Conservation (phyloP, 2,888 invertebrate genomes). For the Linyphia triangularis region DNA sequence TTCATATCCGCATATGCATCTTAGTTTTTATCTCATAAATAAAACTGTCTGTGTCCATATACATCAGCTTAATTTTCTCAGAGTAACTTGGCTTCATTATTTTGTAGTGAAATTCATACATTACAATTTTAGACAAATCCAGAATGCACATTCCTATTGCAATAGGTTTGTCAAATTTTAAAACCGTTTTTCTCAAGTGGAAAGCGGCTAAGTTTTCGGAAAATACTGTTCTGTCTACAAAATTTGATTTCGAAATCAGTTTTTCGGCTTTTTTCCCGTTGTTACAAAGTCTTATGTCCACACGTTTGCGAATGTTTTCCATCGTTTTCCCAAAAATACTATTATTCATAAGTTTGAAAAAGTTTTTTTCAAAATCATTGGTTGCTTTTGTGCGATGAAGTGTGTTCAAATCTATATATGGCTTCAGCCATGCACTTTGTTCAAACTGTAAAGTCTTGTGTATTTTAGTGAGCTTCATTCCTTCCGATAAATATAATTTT, state of each 20-base stretch:
- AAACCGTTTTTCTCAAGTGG: slow-evolving; percentile 32
- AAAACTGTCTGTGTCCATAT: slow-evolving; percentile 78
- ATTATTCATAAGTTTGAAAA: slow-evolving; percentile 79
- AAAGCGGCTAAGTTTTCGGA: slow-evolving; percentile 23
- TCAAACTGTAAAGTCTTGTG: slow-evolving; percentile 71
- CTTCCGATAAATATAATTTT: neutral
- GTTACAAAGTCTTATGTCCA: slow-evolving; percentile 77
- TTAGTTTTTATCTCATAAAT: slow-evolving; percentile 76
- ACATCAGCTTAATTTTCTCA: slow-evolving; percentile 76
- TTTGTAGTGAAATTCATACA: slow-evolving; percentile 77
- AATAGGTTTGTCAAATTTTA: slow-evolving; percentile 76
- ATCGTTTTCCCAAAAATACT: slow-evolving; percentile 79
- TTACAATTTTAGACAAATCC: slow-evolving; percentile 78
- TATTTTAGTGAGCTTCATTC: slow-evolving; percentile 60
- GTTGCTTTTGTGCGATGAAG: slow-evolving; percentile 76
- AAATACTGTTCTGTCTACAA: slow-evolving; percentile 38
- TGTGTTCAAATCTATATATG: slow-evolving; percentile 75
- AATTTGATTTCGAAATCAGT: slow-evolving; percentile 54
- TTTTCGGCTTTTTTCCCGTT: slow-evolving; percentile 25
- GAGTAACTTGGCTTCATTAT: slow-evolving; percentile 76
- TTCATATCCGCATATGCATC: slow-evolving; percentile 8
- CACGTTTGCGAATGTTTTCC: slow-evolving; percentile 78
- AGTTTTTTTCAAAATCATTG: slow-evolving; percentile 78
- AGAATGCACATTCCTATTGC: slow-evolving; percentile 77
- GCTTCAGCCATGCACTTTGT: slow-evolving; percentile 34